Evolutionary conservation across 2,113 vertebrate species (phyloP).

Genomic region (Arvicanthis niloticus): DNA sequence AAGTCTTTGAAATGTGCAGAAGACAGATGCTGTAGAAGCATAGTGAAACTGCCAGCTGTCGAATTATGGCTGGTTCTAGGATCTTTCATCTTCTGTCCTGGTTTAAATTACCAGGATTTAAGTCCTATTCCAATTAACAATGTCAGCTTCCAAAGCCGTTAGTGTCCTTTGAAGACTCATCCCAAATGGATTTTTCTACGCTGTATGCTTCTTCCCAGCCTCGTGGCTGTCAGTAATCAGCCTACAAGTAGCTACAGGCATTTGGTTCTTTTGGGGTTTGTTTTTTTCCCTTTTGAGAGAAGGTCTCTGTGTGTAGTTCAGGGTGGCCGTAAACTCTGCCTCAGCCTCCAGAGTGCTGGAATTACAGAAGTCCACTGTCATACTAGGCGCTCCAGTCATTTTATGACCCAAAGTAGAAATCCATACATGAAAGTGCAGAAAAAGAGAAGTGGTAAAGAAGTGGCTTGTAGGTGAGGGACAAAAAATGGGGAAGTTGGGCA

Average conservation of each 20-base stretch:
- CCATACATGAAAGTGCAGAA: neutral
- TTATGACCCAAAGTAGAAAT: constrained; percentile 28
- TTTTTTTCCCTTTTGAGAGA: neutral
- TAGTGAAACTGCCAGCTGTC: neutral
- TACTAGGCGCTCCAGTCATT: neutral
- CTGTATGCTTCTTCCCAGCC: neutral
- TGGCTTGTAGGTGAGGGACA: neutral
- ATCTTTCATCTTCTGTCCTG: constrained; percentile 16
- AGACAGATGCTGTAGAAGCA: neutral
- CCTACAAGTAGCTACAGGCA: neutral
- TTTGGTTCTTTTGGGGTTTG: neutral
- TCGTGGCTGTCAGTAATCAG: neutral
- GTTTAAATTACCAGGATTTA: constrained; percentile 42
- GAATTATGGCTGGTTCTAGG: constrained; percentile 4
- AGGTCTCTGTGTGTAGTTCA: neutral
- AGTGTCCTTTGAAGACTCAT: constrained; percentile 55
- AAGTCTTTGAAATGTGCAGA: constrained; percentile 25
- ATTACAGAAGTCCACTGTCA: too few relatives aligned
- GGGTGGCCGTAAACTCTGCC: neutral
- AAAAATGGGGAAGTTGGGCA: neutral
- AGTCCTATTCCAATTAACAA: constrained; percentile 35
- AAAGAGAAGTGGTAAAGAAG: neutral
- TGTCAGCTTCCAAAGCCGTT: constrained; percentile 41
- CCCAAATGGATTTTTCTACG: neutral
- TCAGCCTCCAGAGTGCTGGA: neutral